Conservation (phyloP, 2,113 vertebrate species). For the Picathartes gymnocephalus region DNA sequence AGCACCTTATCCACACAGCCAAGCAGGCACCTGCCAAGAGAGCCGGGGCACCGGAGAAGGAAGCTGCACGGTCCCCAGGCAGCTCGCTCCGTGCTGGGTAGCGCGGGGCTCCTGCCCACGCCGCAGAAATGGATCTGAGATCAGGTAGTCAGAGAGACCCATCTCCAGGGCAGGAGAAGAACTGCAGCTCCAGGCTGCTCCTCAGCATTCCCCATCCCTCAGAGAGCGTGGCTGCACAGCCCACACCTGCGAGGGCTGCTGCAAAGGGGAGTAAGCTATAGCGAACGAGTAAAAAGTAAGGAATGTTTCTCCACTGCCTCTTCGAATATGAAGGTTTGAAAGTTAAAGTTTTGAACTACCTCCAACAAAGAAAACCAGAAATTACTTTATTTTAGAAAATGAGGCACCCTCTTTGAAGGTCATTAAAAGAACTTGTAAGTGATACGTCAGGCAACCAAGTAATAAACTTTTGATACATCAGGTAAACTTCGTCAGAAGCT, state of each 20-base stretch:
- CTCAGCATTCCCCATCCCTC: fast-evolving
- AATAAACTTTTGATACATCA: not conserved
- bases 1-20: not conserved
- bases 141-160: not conserved
- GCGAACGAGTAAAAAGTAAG: fast-evolving
- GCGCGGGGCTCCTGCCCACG: fast-evolving
- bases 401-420: not conserved
- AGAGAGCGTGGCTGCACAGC: fast-evolving
- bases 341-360: not conserved
- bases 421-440: not conserved
- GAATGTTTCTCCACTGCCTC: not conserved
- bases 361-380: not conserved
- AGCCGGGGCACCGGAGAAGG: not conserved
- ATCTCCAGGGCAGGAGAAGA: slow-evolving; percentile 27
- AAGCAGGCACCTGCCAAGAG: not conserved
- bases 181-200: not conserved
- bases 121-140: fast-evolving
- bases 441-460: not conserved
- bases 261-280: too few species aligned
- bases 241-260: not conserved
- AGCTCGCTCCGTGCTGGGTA: not conserved
- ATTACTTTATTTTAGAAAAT: not conserved
- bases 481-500: fast-evolving
- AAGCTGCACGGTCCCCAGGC: fast-evolving
- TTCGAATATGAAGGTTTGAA: too few species aligned